Percentiles rank a stretch among this genome's conserved stretches.
These are phyloP conservation scores for Entomobrya proxima DNA, from an alignment of 2,888 invertebrate genomes.

Conservation along the genomic window DNA sequence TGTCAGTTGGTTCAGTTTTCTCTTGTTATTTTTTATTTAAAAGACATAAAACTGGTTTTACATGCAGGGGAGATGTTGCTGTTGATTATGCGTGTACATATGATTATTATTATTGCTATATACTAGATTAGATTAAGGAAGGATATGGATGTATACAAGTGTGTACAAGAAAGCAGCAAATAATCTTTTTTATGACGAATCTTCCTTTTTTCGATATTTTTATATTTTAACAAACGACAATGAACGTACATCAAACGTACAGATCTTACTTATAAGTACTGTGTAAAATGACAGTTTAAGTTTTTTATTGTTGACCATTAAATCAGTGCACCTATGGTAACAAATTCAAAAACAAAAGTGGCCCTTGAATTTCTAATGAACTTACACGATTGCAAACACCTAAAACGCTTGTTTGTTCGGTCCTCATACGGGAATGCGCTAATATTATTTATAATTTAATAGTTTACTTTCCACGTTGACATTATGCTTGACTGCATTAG, in stretches of 20 bases:
- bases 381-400: neutral
- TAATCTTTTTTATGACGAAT: slow-evolving; percentile 16
- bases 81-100: neutral
- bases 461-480: no score
- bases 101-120: neutral
- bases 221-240: neutral
- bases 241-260: neutral
- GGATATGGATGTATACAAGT: no score
- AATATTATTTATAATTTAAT: neutral
- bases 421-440: neutral
- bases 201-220: slow-evolving; percentile 13
- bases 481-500: neutral
- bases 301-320: neutral
- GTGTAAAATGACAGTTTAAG: slow-evolving; percentile 26
- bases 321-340: neutral
- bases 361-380: neutral
- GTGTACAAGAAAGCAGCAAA: neutral
- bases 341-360: neutral
- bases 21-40: slow-evolving; percentile 51
- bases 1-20: no score
- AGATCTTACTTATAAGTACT: neutral
- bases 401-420: slow-evolving; percentile 5
- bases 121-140: slow-evolving; percentile 6
- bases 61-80: slow-evolving; percentile 40
- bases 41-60: slow-evolving; percentile 63